A percentile compares a stretch with the other conserved stretches of the same genome.
phyloP scores from a whole-genome alignment of 2,888 invertebrate genomes.

The Alviniconcha strummeri region DNA sequence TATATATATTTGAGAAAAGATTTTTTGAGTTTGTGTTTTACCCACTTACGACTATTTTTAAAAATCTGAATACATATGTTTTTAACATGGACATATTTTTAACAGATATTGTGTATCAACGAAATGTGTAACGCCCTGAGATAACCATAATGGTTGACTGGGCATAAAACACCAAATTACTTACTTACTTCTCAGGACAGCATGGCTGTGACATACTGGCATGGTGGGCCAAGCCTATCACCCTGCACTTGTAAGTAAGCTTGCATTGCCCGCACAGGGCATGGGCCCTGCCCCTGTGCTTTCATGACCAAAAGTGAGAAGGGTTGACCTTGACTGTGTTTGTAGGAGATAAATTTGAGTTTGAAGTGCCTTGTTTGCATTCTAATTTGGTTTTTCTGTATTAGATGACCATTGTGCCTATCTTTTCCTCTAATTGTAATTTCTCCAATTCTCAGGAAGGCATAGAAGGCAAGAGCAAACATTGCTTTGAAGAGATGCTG shows the following conservation, averaged over 20 bases:
- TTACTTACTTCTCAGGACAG: neutral
- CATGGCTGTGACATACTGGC: neutral
- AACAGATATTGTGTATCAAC: no score
- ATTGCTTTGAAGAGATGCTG: neutral
- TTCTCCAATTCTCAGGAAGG: neutral
- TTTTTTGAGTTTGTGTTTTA: no score
- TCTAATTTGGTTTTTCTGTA: no score
- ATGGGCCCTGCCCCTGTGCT: neutral
- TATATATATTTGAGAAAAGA: no score
- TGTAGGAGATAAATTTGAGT: neutral
- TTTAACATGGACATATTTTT: no score
- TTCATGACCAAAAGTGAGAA: neutral
- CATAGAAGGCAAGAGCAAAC: neutral
- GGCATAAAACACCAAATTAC: no score
- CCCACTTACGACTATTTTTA: no score
- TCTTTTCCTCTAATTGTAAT: neutral
- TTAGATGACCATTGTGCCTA: neutral
- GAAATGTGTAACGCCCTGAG: no score
- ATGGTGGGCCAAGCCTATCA: neutral
- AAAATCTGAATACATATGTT: no score
- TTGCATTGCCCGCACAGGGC: neutral
- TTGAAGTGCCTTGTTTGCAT: no score
- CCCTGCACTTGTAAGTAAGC: neutral
- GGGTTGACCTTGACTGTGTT: neutral
- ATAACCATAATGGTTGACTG: no score